Evolutionary conservation across 2,888 invertebrate species (phyloP), one percentile per base, ranked within the genome.

Genomic region (Cephonodes hylas): DNA sequence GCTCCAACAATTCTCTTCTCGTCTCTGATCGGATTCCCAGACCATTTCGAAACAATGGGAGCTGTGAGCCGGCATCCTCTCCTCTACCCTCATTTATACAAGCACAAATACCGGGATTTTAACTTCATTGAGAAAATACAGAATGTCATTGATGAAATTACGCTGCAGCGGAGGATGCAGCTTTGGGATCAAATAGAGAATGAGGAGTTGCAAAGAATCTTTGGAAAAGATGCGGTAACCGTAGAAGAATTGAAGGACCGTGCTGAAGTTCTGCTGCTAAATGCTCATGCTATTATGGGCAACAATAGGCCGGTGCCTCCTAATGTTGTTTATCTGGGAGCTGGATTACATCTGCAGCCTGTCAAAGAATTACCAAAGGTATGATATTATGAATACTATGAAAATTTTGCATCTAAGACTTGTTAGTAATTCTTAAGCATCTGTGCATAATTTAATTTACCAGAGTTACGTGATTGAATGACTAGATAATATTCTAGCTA

Each of bases 1-100:
- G 58, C 42, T 3, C 63, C 63, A 6, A 25, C 53, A 5, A 58
- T 63, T 20, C 20, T 25, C n/a, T 46, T 63, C 20, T 58, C 57
- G 8, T 60, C 63, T 13, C 22, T 27, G 8, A 8, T 2, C 13
- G 60, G 60, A 3, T 3, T 25, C 3, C 25, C 63, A 13, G 60
- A 60, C 23, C 46, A 20, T 20, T 60, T 45, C 20, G 58, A 42
- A 6, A 22, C 42, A 0, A 60, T 60, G 38, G 63, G 59, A 3
- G 63, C 25, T 5, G 45, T 22, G 5, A 23, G 45, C 5, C 23
- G 38, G 5, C 63, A 63, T 57, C 60, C 63, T 0, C 3, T 46
- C 1, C 31, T 57, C 8, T 63, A 58, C 38, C 63, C 63, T 6
- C 13, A 22, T 13, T 4, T 15, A 6, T 46, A 57, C 6, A 58